Conservation (phyloP, 2,113 vertebrate genomes). For the Pteruthius melanotis region DNA sequence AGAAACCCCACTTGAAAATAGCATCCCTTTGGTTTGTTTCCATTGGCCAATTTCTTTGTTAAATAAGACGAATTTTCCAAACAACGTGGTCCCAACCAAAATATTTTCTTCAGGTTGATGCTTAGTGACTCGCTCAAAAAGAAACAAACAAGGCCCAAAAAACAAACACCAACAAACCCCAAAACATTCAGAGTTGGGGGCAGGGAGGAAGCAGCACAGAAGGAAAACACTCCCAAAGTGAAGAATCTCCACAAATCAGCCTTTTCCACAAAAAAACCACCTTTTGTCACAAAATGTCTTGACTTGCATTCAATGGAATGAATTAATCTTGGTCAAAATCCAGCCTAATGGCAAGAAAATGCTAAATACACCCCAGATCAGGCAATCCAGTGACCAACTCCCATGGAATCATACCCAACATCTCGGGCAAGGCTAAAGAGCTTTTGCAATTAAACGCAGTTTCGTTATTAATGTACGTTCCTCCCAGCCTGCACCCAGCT, state of each 20-base stretch:
- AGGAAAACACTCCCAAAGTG: not conserved
- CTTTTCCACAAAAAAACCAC: not conserved
- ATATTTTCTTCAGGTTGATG: not conserved
- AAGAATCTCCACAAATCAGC: not conserved
- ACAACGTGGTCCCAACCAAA: not conserved
- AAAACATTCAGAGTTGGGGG: not conserved
- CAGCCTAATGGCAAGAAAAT: not conserved
- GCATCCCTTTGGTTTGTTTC: not conserved
- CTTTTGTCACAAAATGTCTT: not conserved
- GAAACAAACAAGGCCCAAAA: not conserved
- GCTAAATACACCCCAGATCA: not conserved
- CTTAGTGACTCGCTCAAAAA: not conserved
- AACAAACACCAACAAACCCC: not conserved
- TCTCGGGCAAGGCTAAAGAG: accelerated
- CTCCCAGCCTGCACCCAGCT: not conserved
- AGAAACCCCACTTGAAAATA: not conserved
- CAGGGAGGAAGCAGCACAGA: not conserved
- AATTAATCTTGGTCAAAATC: not conserved
- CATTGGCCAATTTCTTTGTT: not conserved
- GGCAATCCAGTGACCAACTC: not conserved
- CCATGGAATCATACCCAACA: accelerated
- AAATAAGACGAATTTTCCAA: not conserved
- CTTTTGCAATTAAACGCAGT: accelerated
- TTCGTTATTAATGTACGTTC: not conserved
- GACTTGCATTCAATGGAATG: not conserved